These are phyloP conservation scores for Leptonema lineaticorne DNA, from an alignment of 1,140 invertebrate species.

Conservation along the genomic window DNA sequence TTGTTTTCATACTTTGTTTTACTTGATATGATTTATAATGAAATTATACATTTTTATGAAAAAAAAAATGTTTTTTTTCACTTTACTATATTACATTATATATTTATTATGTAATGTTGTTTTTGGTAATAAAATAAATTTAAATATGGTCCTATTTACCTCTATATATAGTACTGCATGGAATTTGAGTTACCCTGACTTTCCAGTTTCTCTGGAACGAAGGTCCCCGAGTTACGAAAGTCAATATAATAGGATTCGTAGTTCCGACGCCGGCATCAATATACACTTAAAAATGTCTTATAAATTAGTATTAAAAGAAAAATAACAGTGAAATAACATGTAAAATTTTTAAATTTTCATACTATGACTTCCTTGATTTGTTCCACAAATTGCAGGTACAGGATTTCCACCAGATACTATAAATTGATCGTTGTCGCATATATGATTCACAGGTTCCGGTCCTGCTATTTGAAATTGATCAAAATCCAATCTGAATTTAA, in stretches of 20 bases:
- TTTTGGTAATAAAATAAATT: neutral
- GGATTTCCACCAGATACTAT: slow-evolving; percentile 80
- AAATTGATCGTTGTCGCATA: slow-evolving; percentile 83
- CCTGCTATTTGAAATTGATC: slow-evolving; percentile 70
- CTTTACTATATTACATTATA: too few relatives aligned
- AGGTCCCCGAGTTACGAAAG: slow-evolving; percentile 74
- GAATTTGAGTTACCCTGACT: slow-evolving; percentile 76
- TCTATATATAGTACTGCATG: slow-evolving; percentile 70
- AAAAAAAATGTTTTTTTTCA: too few relatives aligned
- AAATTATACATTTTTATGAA: too few relatives aligned
- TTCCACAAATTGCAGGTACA: slow-evolving; percentile 77
- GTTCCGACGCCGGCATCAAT: slow-evolving; percentile 74
- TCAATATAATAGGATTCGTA: slow-evolving; percentile 74
- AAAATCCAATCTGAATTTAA: slow-evolving; percentile 70
- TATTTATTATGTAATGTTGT: too few relatives aligned
- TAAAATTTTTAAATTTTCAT: slow-evolving; percentile 47
- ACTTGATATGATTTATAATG: too few relatives aligned
- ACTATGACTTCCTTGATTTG: slow-evolving; percentile 84
- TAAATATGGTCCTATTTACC: slow-evolving; percentile 48
- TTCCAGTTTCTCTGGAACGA: slow-evolving; percentile 77
- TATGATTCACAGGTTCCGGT: slow-evolving; percentile 71
- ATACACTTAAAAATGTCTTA: slow-evolving; percentile 81
- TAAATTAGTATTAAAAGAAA: neutral
- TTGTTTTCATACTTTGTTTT: too few relatives aligned
- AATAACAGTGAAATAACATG: neutral